These are phyloP conservation scores for Anableps anableps DNA, from an alignment of 2,797 vertebrate genomes.

Conservation along the genomic window DNA sequence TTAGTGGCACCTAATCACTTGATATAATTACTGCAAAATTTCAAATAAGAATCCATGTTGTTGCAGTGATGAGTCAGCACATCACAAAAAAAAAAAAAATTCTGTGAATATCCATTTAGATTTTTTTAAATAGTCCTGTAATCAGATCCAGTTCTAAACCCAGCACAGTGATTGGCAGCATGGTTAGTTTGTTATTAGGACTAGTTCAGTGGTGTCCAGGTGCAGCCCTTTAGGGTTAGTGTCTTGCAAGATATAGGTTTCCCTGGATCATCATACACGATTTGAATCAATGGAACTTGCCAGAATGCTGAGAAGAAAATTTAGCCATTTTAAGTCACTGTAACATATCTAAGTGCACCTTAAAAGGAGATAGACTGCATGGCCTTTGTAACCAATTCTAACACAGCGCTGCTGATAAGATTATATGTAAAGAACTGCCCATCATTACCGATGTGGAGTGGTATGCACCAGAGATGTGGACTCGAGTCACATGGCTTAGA, in stretches of 20 bases:
- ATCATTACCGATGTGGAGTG: background rate
- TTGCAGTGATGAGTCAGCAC: background rate
- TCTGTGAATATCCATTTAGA: background rate
- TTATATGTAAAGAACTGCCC: background rate
- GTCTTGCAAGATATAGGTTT: background rate
- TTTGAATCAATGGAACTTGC: background rate
- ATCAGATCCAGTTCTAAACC: background rate
- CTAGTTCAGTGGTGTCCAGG: no score
- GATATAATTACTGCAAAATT: background rate
- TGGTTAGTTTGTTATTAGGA: background rate
- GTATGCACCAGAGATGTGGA: no score
- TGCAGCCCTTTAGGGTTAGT: no score
- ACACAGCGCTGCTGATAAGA: background rate
- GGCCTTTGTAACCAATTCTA: background rate
- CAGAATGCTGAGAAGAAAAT: background rate
- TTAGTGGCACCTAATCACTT: background rate
- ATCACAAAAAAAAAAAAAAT: background rate
- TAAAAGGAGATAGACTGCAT: background rate
- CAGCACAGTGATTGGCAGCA: background rate
- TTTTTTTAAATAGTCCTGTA: background rate
- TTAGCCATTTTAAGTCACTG: background rate
- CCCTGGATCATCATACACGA: background rate
- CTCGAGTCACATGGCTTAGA: no score
- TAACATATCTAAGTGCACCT: background rate
- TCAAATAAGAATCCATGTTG: background rate